Evolutionary conservation across 2,888 invertebrate genomes (phyloP).

Genomic region (Tricholauxania praeusta): DNA sequence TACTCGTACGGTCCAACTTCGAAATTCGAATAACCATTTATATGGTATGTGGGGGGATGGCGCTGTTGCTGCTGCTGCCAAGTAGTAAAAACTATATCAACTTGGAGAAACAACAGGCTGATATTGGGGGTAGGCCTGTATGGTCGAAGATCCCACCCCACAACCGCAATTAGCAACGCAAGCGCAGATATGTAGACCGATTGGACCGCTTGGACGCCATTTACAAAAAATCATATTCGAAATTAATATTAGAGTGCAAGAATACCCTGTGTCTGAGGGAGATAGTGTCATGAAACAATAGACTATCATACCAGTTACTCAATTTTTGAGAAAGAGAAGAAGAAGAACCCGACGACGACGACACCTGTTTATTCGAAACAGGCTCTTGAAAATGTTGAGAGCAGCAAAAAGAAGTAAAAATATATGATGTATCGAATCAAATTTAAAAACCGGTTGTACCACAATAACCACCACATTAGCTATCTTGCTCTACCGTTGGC

Average conservation of each 20-base stretch:
- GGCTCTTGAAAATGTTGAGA: slow-evolving; percentile 1
- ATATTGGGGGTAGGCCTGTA: not conserved
- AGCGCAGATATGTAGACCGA: slow-evolving; percentile 62
- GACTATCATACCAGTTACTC: too few relatives aligned
- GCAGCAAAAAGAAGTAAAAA: slow-evolving; percentile 1
- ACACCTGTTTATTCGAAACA: slow-evolving; percentile 23
- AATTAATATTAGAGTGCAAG: too few relatives aligned
- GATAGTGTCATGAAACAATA: not conserved
- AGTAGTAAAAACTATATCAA: too few relatives aligned
- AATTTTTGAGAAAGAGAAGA: too few relatives aligned
- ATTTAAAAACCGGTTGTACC: not conserved
- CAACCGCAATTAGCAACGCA: slow-evolving; percentile 47
- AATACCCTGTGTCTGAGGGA: not conserved
- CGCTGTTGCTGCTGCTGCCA: too few relatives aligned
- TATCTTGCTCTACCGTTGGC: too few relatives aligned
- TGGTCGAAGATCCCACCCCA: not conserved
- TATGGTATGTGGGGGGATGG: too few relatives aligned
- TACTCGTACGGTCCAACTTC: too few relatives aligned
- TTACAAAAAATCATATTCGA: slow-evolving; percentile 52
- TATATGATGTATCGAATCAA: not conserved
- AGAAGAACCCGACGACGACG: not conserved
- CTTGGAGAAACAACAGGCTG: too few relatives aligned
- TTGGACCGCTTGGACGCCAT: slow-evolving; percentile 67
- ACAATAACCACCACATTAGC: not conserved
- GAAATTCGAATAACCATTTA: too few relatives aligned